Evolutionary conservation across 2,797 vertebrate genomes (phyloP).

Genomic region (Orestias chungarensis): DNA sequence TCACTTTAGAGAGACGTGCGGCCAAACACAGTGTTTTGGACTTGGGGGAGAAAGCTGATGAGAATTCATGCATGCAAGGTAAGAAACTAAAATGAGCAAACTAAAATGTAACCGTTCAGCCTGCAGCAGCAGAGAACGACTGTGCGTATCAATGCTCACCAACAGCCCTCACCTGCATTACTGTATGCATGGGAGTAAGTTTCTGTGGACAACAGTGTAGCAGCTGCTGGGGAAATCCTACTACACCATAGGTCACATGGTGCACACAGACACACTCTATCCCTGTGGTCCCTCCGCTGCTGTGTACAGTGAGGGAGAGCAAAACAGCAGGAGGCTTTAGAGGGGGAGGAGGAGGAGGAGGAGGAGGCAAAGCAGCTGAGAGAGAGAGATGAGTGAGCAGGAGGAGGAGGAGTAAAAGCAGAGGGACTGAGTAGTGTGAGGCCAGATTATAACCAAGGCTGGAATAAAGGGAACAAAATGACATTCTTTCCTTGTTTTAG

Average conservation of each 20-base stretch:
- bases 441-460: conserved; percentile 65
- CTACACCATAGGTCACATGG: conserved; percentile 73
- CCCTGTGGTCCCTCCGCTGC: conserved; percentile 70
- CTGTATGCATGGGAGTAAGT: conserved; percentile 25
- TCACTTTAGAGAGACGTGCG: too few species aligned
- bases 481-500: conserved; percentile 19
- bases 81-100: background rate
- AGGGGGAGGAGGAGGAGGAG: conserved; percentile 44
- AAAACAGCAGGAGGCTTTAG: conserved; percentile 7
- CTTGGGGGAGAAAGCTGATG: too few species aligned
- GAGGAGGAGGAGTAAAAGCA: conserved; percentile 51
- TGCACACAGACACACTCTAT: conserved; percentile 49
- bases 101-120: background rate
- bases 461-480: conserved; percentile 30
- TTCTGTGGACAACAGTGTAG: conserved; percentile 61
- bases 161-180: background rate
- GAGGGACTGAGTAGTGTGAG: conserved; percentile 53
- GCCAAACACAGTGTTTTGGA: too few species aligned
- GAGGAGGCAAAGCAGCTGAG: conserved; percentile 51
- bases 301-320: conserved; percentile 64
- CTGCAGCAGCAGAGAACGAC: background rate
- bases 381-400: conserved; percentile 19
- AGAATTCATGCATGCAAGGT: background rate
- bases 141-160: background rate
- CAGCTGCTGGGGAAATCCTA: conserved; percentile 75